These are phyloP conservation scores for Bubalus kerabau DNA, from an alignment of 2,113 vertebrate genomes.

Conservation along the genomic window DNA sequence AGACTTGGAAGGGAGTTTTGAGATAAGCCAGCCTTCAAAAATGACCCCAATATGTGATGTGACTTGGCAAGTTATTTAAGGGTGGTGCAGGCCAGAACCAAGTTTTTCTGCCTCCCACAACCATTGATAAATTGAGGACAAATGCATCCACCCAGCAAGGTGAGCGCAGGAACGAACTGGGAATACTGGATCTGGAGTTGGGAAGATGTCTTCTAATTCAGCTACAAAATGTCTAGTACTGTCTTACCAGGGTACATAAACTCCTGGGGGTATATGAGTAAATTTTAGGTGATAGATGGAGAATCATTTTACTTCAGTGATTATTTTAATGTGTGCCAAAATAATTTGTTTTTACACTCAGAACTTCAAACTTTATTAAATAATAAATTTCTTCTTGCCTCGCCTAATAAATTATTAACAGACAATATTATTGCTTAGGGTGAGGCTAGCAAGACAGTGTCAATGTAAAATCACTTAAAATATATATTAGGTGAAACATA, in stretches of 20 bases:
- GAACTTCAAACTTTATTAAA: not conserved
- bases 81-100: not conserved
- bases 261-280: not conserved
- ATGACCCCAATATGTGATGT: not conserved
- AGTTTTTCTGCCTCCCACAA: not conserved
- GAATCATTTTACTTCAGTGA: not conserved
- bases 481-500: not conserved
- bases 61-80: not conserved
- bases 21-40: not conserved
- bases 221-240: not conserved
- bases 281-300: not conserved
- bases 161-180: not conserved
- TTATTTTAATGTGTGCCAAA: not conserved
- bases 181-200: rapidly evolving
- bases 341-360: not conserved
- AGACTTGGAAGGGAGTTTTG: not conserved
- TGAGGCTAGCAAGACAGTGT: not conserved
- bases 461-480: not conserved
- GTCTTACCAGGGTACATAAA: not conserved
- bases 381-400: not conserved
- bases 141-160: too few species aligned
- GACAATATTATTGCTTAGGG: not conserved
- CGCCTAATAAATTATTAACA: not conserved
- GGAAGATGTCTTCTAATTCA: not conserved
- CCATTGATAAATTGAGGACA: not conserved